Evolutionary conservation across 2,888 invertebrate genomes (phyloP).

Genomic region (Mamestra brassicae): DNA sequence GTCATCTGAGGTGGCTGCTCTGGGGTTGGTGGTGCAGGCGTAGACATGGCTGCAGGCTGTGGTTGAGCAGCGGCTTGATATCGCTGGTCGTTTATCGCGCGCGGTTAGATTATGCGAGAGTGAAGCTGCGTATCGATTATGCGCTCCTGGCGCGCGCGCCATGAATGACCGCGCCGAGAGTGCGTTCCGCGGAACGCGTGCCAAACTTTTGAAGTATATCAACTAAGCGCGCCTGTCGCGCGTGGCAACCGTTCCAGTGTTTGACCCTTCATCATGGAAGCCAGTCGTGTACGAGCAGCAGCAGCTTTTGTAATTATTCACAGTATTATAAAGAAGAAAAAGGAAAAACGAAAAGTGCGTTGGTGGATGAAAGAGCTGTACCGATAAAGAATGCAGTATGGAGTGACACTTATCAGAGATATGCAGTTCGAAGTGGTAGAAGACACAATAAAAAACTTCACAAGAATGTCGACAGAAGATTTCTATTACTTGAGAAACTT

Average conservation of each 20-base stretch:
- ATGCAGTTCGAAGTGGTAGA: slow-evolving; percentile 39
- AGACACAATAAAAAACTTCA: slow-evolving; percentile 41
- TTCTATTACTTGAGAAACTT: slow-evolving; percentile 25
- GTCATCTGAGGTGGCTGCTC: no score
- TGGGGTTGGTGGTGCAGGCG: no score
- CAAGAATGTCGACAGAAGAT: slow-evolving; percentile 39
- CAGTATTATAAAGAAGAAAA: slow-evolving; percentile 29
- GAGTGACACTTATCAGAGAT: slow-evolving; percentile 39
- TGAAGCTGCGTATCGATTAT: slow-evolving; percentile 2
- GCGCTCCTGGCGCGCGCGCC: slow-evolving; percentile 14
- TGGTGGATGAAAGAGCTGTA: slow-evolving; percentile 38
- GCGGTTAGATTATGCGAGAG: no score
- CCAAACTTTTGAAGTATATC: slow-evolving; percentile 24
- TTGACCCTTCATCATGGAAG: slow-evolving; percentile 49
- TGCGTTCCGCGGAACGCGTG: slow-evolving; percentile 8
- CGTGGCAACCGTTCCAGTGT: slow-evolving; percentile 52
- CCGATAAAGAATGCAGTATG: slow-evolving; percentile 39
- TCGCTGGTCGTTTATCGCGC: no score
- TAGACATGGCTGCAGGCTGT: no score
- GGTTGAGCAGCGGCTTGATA: no score
- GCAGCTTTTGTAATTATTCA: slow-evolving; percentile 51
- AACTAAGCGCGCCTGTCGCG: slow-evolving; percentile 50
- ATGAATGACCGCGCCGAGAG: slow-evolving; percentile 17
- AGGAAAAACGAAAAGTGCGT: slow-evolving; percentile 38
- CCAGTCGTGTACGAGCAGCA: slow-evolving; percentile 50